These are phyloP conservation scores for Epizoanthus stellaris DNA, from an alignment of 92 coral and sea anemone species.

Conservation along the genomic window DNA sequence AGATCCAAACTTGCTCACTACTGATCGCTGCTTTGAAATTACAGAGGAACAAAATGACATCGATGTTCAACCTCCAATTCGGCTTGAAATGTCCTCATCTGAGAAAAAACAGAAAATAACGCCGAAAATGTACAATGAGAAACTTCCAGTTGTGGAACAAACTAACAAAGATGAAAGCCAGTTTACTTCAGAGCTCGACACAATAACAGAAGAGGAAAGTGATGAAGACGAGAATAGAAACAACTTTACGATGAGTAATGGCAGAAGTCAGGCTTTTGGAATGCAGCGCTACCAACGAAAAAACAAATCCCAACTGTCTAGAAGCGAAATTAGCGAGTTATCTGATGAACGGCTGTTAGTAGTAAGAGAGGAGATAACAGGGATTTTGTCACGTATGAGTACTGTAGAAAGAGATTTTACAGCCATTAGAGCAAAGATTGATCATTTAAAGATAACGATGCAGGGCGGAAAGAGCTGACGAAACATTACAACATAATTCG, in stretches of 20 bases:
- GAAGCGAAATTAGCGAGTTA: neutral
- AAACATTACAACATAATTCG: neutral
- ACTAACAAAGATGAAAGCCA: neutral
- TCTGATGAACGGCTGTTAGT: neutral
- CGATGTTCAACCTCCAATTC: neutral
- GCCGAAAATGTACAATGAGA: neutral
- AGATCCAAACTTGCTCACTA: neutral
- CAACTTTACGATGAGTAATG: too few species aligned
- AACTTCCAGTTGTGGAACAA: neutral
- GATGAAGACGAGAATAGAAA: neutral
- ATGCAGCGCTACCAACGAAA: neutral
- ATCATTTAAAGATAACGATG: neutral
- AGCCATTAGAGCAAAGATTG: conserved; percentile 7
- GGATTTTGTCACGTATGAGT: conserved; percentile 1
- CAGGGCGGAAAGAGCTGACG: neutral
- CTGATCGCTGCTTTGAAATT: conserved; percentile 7
- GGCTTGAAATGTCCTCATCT: neutral
- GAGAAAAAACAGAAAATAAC: neutral
- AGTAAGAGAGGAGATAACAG: conserved; percentile 1
- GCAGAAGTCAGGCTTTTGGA: neutral
- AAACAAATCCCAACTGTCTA: neutral
- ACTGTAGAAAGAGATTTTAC: conserved; percentile 11
- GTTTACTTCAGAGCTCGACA: neutral
- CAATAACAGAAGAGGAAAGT: conserved; percentile 7
- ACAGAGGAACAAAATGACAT: neutral